A percentile compares a stretch with the other conserved stretches of the same genome.
These are phyloP conservation scores for Corythaixoides concolor DNA, from an alignment of 2,113 vertebrate genomes.

Conservation along the genomic window DNA sequence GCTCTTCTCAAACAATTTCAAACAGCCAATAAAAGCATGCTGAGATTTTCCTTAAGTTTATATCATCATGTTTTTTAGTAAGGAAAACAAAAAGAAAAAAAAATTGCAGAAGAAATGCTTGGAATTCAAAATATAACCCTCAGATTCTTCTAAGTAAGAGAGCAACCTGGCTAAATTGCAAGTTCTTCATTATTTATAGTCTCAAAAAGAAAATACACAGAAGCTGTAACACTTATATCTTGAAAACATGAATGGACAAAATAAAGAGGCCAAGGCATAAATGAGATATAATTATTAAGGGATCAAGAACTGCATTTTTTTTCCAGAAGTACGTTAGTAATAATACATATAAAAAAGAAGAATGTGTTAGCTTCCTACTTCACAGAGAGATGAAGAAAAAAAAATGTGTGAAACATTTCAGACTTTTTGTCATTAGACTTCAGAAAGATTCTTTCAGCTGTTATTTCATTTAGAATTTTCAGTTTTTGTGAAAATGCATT, in stretches of 20 bases:
- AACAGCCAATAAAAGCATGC: fast-evolving
- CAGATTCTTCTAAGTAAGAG: not conserved
- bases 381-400: not conserved
- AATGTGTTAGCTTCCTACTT: not conserved
- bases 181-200: not conserved
- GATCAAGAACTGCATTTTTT: not conserved
- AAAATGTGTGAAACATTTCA: not conserved
- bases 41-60: not conserved
- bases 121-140: not conserved
- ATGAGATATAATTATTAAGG: not conserved
- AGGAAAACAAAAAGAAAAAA: not conserved
- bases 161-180: not conserved
- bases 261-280: not conserved
- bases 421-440: not conserved
- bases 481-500: not conserved
- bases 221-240: not conserved
- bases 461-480: not conserved
- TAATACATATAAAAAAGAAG: not conserved
- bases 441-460: not conserved
- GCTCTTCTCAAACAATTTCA: not conserved
- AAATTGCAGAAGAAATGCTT: fast-evolving
- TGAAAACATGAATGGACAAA: not conserved
- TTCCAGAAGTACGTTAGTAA: fast-evolving
- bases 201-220: not conserved
- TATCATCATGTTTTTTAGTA: not conserved